Percentiles rank a stretch among this genome's conserved stretches.
phyloP scores from a whole-genome alignment of 2,888 invertebrate species.

The Cephus rjabovi region DNA sequence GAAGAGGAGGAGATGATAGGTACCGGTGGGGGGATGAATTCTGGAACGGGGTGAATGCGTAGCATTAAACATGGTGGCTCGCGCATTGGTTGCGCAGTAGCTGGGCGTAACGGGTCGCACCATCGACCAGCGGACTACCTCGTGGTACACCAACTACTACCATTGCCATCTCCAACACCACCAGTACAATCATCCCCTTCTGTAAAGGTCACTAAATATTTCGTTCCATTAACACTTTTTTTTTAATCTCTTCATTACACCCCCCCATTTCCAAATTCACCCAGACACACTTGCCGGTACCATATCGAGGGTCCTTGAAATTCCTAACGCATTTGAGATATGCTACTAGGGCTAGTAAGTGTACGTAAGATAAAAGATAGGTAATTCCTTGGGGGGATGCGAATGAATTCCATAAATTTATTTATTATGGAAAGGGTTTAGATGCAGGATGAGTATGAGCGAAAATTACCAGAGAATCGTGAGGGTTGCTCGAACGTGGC shows the following conservation, averaged over 20 bases:
- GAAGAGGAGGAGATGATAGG: slow-evolving; percentile 28
- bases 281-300: not conserved
- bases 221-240: too few species aligned
- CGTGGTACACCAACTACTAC: slow-evolving; percentile 44
- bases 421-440: too few species aligned
- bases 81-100: slow-evolving; percentile 52
- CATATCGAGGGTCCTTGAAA: too few species aligned
- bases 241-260: slow-evolving; percentile 15
- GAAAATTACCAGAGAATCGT: not conserved
- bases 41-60: slow-evolving; percentile 41
- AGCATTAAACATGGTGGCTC: slow-evolving; percentile 53
- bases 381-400: too few species aligned
- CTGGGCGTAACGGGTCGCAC: slow-evolving; percentile 48
- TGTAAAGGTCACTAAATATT: too few species aligned
- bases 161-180: slow-evolving; percentile 24
- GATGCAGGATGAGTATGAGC: not conserved
- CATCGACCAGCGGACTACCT: slow-evolving; percentile 47
- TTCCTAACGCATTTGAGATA: too few species aligned
- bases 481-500: slow-evolving; percentile 1
- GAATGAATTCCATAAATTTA: too few species aligned
- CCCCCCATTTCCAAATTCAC: slow-evolving; percentile 24
- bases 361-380: too few species aligned
- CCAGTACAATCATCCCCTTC: too few species aligned
- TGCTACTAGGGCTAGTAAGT: too few species aligned
- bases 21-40: not conserved